These are phyloP conservation scores for Ectemnius lituratus DNA, from an alignment of 2,888 invertebrate species.

Conservation along the genomic window DNA sequence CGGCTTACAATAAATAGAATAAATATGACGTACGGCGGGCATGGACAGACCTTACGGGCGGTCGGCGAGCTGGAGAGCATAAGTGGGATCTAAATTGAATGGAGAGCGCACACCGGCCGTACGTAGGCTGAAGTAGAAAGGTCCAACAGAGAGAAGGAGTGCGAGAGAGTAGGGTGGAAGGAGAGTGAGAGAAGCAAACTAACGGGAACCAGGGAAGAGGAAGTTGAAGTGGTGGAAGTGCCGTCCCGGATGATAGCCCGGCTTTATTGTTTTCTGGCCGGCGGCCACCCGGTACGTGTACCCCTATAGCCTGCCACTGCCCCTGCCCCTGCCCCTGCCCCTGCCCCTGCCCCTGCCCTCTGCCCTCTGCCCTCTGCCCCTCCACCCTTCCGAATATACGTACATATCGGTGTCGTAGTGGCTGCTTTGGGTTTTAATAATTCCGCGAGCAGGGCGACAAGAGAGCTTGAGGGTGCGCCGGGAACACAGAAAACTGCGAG, in stretches of 20 bases:
- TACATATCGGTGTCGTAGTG: conserved; percentile 54
- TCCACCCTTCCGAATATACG: conserved; percentile 39
- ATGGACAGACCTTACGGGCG: conserved; percentile 35
- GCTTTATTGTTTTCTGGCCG: conserved; percentile 73
- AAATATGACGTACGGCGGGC: conserved; percentile 60
- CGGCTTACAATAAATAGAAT: conserved; percentile 68
- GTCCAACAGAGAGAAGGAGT: conserved; percentile 27
- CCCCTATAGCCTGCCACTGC: conserved; percentile 33
- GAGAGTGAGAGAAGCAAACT: no score
- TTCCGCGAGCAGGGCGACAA: conserved; percentile 62
- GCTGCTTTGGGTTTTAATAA: conserved; percentile 72
- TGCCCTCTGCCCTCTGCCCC: background rate
- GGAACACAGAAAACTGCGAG: conserved; percentile 12
- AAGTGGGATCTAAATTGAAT: conserved; percentile 70
- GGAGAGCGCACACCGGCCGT: conserved; percentile 60
- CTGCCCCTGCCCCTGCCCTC: conserved; percentile 14
- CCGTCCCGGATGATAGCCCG: conserved; percentile 64
- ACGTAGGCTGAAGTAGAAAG: conserved; percentile 45
- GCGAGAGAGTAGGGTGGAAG: conserved; percentile 11
- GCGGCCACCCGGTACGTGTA: conserved; percentile 64
- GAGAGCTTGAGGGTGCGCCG: conserved; percentile 43
- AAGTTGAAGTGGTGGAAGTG: conserved; percentile 67
- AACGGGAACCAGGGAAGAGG: conserved; percentile 21
- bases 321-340: conserved; percentile 15
- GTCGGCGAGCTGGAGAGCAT: conserved; percentile 43